Evolutionary conservation across 2,113 vertebrate genomes (phyloP).

Genomic region (Ameiurus melas): DNA sequence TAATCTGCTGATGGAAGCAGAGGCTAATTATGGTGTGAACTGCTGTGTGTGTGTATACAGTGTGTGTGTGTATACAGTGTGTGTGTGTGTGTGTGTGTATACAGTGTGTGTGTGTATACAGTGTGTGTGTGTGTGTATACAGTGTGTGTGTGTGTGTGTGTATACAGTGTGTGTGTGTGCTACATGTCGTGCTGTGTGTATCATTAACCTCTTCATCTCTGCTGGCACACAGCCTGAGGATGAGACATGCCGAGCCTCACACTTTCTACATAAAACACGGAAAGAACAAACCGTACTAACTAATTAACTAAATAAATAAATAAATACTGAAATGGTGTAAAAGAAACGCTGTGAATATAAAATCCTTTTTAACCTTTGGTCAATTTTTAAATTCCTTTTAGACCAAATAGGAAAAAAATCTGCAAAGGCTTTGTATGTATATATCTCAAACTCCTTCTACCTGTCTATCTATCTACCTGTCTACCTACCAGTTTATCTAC

Average conservation of each 20-base stretch:
- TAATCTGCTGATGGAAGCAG: slow-evolving; percentile 34
- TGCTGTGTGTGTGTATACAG: background rate
- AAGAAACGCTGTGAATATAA: background rate
- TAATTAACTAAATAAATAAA: too few relatives aligned
- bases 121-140: background rate
- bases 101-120: background rate
- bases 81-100: background rate
- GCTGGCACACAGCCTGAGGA: slow-evolving; percentile 18
- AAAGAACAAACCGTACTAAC: too few relatives aligned
- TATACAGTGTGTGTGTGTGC: background rate
- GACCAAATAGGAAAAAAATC: background rate
- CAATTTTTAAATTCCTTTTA: background rate
- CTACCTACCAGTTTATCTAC: too few relatives aligned
- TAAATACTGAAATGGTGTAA: background rate
- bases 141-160: slow-evolving; percentile 11
- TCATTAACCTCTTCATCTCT: slow-evolving; percentile 29
- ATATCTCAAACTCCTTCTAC: background rate
- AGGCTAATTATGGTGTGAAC: slow-evolving; percentile 32
- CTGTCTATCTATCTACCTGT: too few relatives aligned
- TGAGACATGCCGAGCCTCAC: background rate
- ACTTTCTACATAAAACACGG: background rate
- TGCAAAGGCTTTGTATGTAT: background rate
- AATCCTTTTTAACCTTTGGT: background rate
- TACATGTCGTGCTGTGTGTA: background rate
- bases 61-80: background rate